These are phyloP conservation scores for Pygoscelis antarcticus DNA, from an alignment of 2,113 vertebrate species.

Conservation along the genomic window DNA sequence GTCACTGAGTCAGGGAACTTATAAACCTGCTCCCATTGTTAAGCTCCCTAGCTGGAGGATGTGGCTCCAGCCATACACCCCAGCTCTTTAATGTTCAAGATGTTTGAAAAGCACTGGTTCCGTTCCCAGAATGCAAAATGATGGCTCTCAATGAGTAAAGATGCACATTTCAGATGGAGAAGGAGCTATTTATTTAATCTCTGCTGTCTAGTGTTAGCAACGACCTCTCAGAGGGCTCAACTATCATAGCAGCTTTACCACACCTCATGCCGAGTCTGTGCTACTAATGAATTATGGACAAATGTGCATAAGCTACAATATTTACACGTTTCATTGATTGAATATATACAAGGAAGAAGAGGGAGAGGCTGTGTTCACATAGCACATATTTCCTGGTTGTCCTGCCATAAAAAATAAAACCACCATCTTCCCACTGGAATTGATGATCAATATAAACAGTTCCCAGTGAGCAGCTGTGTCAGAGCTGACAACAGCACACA, in stretches of 20 bases:
- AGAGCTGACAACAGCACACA: background rate
- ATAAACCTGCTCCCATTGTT: background rate
- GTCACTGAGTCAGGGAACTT: background rate
- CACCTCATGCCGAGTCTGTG: background rate
- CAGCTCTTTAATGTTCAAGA: background rate
- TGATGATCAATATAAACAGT: background rate
- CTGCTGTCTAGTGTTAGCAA: background rate
- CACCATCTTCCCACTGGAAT: background rate
- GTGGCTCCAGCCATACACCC: background rate
- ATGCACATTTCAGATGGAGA: background rate
- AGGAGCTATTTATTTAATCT: constrained; percentile 49
- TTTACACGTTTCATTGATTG: constrained; percentile 50
- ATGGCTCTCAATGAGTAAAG: background rate
- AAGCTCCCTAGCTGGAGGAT: background rate
- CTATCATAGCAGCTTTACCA: background rate
- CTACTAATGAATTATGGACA: constrained; percentile 25
- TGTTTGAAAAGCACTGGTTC: constrained; percentile 23
- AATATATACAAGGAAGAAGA: constrained; percentile 50
- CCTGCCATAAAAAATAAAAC: background rate
- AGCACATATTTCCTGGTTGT: constrained; percentile 24
- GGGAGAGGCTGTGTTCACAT: constrained; percentile 16
- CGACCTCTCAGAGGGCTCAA: background rate
- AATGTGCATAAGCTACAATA: constrained; percentile 29
- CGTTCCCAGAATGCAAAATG: background rate
- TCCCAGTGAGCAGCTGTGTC: background rate